Evolutionary conservation across 2,113 vertebrate genomes (phyloP), one percentile per base, ranked within the genome.

Genomic region (Holacanthus passer): DNA sequence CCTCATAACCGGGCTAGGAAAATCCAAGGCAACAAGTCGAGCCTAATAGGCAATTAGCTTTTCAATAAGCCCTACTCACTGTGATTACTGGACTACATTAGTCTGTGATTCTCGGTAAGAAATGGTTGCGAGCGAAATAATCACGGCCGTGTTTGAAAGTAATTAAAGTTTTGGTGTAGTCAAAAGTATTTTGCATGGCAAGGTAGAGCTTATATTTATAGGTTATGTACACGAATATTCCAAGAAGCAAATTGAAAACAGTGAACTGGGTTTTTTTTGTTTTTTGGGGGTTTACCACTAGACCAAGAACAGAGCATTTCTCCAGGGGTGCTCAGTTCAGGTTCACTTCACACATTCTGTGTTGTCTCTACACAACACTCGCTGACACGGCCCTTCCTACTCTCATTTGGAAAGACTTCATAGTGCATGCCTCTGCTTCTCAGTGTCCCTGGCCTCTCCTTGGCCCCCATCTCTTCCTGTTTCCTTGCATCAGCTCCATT

Each of bases 401-500:
- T 86, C 84, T 88, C 84, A 89, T 89, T 81, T 79, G 67, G 77
- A 82, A 74, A 89, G 73, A 77, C 81, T 89, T 92, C 77, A 85
- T 71, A 79, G 83, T 77, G 68, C 52, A 7, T 69, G 85, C 63
- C 81, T 86, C 79, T 82, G 67, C 71, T 77, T 67, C 81, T 79
- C 72, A 9, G 56, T 74, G 85, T 88, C 93, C 93, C 90, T 94
- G 90, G 78, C 84, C 88, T 92, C 91, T 93, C 92, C 91, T 94
- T 91, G 91, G 32, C 86, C 91, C 81, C 31, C 74, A 43, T 79
- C 72, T 86, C 90, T 83, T 82, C 82, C 79, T 4, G 64, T 92
- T 91, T 84, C 80, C 86, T 90, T 59, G 83, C 85, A 89, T 93
- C 91, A 92, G 89, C 93, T 92, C 81, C 87, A 91, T 92, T 91